These are phyloP conservation scores for Odobenus rosmarus DNA, from an alignment of 2,113 vertebrate genomes.

Conservation along the genomic window DNA sequence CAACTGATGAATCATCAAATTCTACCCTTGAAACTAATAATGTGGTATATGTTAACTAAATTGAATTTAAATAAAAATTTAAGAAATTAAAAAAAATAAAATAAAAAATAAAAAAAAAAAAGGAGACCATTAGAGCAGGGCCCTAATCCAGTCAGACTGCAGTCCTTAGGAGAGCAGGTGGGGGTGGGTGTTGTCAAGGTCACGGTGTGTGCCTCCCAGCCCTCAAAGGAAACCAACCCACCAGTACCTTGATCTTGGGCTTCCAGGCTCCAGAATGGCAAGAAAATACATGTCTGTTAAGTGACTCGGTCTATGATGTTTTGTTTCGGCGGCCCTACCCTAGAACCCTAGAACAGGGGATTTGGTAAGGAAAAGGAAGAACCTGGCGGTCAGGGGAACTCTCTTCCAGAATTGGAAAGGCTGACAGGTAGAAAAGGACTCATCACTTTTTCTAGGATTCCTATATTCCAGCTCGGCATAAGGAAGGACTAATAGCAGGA, in stretches of 20 bases:
- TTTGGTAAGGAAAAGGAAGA: background rate
- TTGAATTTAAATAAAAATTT: too few species aligned
- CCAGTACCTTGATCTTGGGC: background rate
- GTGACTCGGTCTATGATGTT: background rate
- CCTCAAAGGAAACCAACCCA: background rate
- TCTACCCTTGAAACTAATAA: too few species aligned
- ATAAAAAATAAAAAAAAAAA: background rate
- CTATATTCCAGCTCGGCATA: background rate
- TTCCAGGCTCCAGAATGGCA: background rate
- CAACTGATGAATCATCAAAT: too few species aligned
- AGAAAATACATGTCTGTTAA: background rate
- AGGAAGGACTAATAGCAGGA: background rate
- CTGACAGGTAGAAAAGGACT: background rate
- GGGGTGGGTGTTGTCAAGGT: background rate
- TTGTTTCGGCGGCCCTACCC: accelerated
- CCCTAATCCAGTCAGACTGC: background rate
- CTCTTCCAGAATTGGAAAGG: background rate
- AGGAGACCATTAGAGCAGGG: background rate
- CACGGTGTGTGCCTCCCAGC: too few species aligned
- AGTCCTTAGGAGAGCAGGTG: background rate
- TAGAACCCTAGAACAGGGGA: accelerated
- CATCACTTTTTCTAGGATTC: background rate
- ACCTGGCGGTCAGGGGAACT: background rate
- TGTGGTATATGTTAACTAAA: too few species aligned
- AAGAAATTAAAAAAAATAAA: too few species aligned